Percentiles rank a stretch among this genome's conserved stretches.
Evolutionary conservation across 2,797 vertebrate species (phyloP).

Genomic region (Amazona finschi): DNA sequence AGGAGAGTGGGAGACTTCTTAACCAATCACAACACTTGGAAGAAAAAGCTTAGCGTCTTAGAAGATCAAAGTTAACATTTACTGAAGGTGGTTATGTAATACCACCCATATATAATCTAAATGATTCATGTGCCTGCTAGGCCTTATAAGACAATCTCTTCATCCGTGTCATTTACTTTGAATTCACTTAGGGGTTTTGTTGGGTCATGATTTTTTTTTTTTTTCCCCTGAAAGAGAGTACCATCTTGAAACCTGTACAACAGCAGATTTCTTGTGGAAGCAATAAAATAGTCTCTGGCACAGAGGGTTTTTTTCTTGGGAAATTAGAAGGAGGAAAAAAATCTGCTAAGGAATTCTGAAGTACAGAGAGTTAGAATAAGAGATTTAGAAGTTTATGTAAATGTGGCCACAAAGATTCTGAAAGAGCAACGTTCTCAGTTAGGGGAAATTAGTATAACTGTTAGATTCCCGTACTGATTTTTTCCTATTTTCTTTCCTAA

Average conservation of each 20-base stretch:
- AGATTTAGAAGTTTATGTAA: background rate
- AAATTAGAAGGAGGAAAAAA: constrained; percentile 7
- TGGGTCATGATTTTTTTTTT: background rate
- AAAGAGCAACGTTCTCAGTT: background rate
- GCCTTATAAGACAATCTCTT: background rate
- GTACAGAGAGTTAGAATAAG: background rate
- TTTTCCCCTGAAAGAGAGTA: background rate
- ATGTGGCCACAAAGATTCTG: background rate
- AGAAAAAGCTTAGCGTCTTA: background rate
- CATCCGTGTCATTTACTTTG: background rate
- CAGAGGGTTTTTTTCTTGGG: background rate
- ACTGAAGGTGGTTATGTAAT: background rate
- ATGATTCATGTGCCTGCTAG: background rate
- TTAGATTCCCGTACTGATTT: background rate
- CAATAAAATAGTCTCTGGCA: background rate
- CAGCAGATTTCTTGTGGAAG: background rate
- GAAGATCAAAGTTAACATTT: background rate
- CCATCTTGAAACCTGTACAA: background rate
- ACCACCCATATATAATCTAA: background rate
- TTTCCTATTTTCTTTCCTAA: background rate
- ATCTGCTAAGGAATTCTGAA: background rate
- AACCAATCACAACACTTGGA: background rate
- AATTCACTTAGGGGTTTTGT: background rate
- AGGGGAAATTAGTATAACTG: background rate
- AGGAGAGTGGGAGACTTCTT: background rate